Evolutionary conservation across 1,140 invertebrate species (phyloP).

Genomic region (Lutraria rhynchaena): DNA sequence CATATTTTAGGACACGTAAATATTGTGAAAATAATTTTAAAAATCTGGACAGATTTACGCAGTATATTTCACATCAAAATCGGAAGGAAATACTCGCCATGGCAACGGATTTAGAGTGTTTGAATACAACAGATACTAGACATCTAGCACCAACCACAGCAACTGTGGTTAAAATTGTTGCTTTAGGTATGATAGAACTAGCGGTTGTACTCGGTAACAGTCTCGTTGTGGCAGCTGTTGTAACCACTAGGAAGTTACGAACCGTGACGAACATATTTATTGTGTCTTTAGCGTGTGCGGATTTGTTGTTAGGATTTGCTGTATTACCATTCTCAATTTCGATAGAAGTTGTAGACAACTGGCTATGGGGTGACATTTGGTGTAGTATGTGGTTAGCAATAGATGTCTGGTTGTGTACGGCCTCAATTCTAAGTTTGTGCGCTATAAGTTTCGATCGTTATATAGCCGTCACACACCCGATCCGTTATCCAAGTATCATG

Average conservation of each 20-base stretch:
- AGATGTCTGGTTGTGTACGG: slow-evolving; percentile 82
- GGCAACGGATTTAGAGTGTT: not conserved
- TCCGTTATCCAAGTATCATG: slow-evolving; percentile 76
- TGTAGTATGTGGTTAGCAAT: slow-evolving; percentile 82
- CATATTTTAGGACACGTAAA: too few relatives aligned
- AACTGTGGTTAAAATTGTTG: slow-evolving; percentile 56
- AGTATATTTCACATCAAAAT: too few relatives aligned
- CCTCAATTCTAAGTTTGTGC: slow-evolving; percentile 82
- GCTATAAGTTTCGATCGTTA: slow-evolving; percentile 83
- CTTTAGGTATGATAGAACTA: slow-evolving; percentile 61
- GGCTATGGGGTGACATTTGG: slow-evolving; percentile 80
- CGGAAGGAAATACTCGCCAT: too few relatives aligned
- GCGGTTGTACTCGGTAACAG: slow-evolving; percentile 88
- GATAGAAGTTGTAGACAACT: slow-evolving; percentile 73
- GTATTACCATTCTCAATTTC: slow-evolving; percentile 82
- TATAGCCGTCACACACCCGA: slow-evolving; percentile 82
- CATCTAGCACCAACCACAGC: not conserved
- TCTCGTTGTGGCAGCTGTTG: slow-evolving; percentile 92
- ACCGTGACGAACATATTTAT: slow-evolving; percentile 98
- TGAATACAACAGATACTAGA: not conserved
- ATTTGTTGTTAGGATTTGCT: slow-evolving; percentile 80
- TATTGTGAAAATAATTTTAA: too few relatives aligned
- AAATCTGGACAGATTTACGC: too few relatives aligned
- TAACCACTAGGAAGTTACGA: slow-evolving; percentile 92
- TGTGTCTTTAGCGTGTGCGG: slow-evolving; percentile 89